Percentiles rank a stretch among this genome's conserved stretches.
Conservation (phyloP, 2,888 invertebrate species). For the Pseudoips prasinana region DNA sequence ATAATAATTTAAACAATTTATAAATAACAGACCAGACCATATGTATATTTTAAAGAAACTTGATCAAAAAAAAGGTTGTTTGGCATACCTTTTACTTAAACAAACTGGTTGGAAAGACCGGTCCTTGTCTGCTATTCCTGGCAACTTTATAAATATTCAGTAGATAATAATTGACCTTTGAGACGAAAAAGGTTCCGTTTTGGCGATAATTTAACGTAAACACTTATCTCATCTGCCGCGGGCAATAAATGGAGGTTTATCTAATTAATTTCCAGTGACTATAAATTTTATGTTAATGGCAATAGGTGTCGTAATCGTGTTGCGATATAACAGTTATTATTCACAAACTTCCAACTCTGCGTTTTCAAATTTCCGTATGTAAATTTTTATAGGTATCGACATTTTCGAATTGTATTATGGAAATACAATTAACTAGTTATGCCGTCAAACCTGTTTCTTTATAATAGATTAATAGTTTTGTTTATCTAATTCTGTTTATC, state of each 20-base stretch:
- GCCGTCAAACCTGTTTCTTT: too few relatives aligned
- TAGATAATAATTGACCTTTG: constrained; percentile 61
- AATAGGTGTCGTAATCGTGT: constrained; percentile 15
- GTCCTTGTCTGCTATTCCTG: constrained; percentile 53
- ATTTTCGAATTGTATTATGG: too few relatives aligned
- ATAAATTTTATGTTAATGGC: constrained; percentile 16
- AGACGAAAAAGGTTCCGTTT: constrained; percentile 50
- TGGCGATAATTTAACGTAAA: constrained; percentile 21
- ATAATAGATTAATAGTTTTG: too few relatives aligned
- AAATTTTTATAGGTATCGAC: too few relatives aligned
- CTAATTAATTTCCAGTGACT: constrained; percentile 22
- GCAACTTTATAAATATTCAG: constrained; percentile 60
- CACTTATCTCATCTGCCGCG: constrained; percentile 8
- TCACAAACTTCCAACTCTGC: constrained; percentile 13
- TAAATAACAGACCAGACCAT: constrained; percentile 24
- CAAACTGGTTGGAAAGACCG: constrained; percentile 59
- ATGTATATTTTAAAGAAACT: constrained; percentile 30
- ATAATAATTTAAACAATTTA: constrained; percentile 11
- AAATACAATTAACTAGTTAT: too few relatives aligned
- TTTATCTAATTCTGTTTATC: too few relatives aligned
- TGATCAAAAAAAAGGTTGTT: constrained; percentile 52
- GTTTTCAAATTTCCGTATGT: constrained; percentile 14
- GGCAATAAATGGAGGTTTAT: constrained; percentile 22
- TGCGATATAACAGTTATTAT: constrained; percentile 22
- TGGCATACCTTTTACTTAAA: constrained; percentile 55